These are phyloP conservation scores for Lanius collurio DNA, from an alignment of 2,113 vertebrate genomes.

Conservation along the genomic window DNA sequence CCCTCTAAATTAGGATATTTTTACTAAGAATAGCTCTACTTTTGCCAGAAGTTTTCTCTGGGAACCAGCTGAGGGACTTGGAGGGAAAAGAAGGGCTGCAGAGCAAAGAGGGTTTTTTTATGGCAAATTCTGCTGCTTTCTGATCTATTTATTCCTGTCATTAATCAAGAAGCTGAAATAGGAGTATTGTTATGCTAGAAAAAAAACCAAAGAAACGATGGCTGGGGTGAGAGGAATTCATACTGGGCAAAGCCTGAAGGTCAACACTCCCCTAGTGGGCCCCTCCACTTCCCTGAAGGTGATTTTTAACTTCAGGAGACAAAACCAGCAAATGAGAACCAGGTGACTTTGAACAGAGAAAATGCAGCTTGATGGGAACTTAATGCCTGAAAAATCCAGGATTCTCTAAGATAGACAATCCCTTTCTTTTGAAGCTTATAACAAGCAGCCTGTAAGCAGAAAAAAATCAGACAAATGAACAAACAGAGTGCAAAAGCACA, in stretches of 20 bases:
- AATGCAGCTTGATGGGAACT: not conserved
- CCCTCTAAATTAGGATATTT: not conserved
- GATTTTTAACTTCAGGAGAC: not conserved
- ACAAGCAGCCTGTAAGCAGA: not conserved
- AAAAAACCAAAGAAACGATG: not conserved
- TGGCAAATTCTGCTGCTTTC: not conserved
- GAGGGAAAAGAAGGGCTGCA: not conserved
- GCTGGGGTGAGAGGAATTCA: constrained; percentile 3
- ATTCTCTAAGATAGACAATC: not conserved
- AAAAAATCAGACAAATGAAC: not conserved
- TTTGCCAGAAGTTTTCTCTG: not conserved
- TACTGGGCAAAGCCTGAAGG: constrained; percentile 8
- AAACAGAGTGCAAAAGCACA: not conserved
- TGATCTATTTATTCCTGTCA: not conserved
- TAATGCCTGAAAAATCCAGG: not conserved
- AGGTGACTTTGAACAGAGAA: not conserved
- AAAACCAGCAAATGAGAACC: not conserved
- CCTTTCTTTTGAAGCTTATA: not conserved
- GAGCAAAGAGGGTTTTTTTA: not conserved
- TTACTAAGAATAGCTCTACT: not conserved
- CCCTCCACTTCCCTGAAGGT: not conserved
- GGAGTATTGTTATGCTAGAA: not conserved
- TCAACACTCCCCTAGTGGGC: not conserved
- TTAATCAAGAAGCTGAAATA: constrained; percentile 35
- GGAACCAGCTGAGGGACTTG: not conserved